These are phyloP conservation scores for Orientallactaga sibirica DNA, from an alignment of 2,797 vertebrate species.

Conservation along the genomic window DNA sequence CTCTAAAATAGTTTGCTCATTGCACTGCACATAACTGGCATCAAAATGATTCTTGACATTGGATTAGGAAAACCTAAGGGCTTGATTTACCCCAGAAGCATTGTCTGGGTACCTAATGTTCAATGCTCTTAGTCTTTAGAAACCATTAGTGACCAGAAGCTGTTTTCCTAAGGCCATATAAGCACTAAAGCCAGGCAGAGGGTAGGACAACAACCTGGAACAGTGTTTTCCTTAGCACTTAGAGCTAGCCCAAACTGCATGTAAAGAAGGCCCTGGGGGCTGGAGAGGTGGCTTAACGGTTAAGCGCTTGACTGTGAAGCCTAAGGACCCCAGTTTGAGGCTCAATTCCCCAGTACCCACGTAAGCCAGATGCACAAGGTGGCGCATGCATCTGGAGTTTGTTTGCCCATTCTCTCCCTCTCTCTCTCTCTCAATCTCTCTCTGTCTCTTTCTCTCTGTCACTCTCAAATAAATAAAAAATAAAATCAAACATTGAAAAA, in stretches of 20 bases:
- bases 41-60: neutral
- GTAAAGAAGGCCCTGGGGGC: neutral
- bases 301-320: too few relatives aligned
- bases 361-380: too few relatives aligned
- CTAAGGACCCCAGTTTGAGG: too few relatives aligned
- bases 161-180: neutral
- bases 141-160: neutral
- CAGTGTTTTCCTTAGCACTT: neutral
- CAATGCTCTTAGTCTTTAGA: neutral
- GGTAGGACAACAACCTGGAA: neutral
- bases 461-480: too few relatives aligned
- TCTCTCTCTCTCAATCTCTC: too few relatives aligned
- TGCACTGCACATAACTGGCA: neutral
- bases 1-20: slow-evolving; percentile 48
- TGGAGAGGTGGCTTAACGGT: too few relatives aligned
- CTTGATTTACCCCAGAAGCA: neutral
- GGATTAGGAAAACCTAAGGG: slow-evolving; percentile 1
- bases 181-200: neutral
- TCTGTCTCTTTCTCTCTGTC: too few relatives aligned
- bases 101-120: neutral
- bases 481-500: too few relatives aligned
- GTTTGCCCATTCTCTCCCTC: too few relatives aligned
- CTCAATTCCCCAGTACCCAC: too few relatives aligned
- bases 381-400: too few relatives aligned
- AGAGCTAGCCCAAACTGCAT: neutral